Base-by-base conservation (phyloP, 2,113 vertebrate species). In the Smithornis capensis region DNA sequence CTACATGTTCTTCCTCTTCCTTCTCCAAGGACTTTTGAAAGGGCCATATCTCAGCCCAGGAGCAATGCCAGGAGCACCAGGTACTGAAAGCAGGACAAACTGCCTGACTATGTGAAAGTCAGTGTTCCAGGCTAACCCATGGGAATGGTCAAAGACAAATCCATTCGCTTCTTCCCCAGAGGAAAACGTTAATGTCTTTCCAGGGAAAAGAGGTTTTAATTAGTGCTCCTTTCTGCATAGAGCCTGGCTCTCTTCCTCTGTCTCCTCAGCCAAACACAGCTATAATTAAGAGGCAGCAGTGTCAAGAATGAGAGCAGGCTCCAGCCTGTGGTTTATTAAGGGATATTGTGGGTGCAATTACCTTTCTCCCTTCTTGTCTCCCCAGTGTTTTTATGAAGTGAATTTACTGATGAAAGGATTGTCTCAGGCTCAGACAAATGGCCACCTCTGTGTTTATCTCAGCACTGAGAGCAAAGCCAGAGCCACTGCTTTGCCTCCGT, bases 201-300 rank as follows among this genome's bases (percentile, higher is more conserved):
- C 18, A 53, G 70, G 82, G 89, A 94, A 33, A 73, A 71, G 56
- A 53, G 83, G 83, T 73, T 89, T 93, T 94, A 94, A 96, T 96
- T 87, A 95, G 92, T 23, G 52, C 40, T 95, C 73, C 71, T 44
- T 94, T 80, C 94, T 89, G 87, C 90, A 68, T 13, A 49, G 44
- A 90, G 59, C 83, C 79, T 31, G 38, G 31, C 73, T 56, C 84
- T 87, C 52, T 79, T 85, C 10, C 76, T 74, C 87, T 13, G 64
- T 33, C 90, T 93, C 75, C 85, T 92, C 75, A 45, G 50, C 56
- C 45, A 56, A 86, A 56, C 80, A 67, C 50, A 71, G 73, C 86
- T 89, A 53, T 89, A 93, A 95, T 96, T 94, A 92, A 91, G 94
- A 92, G 73, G 87, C 91, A 95, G 77, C 60, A 52, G 92, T 90